These are phyloP conservation scores for Champsocephalus gunnari DNA, from an alignment of 2,797 vertebrate genomes.

Conservation along the genomic window DNA sequence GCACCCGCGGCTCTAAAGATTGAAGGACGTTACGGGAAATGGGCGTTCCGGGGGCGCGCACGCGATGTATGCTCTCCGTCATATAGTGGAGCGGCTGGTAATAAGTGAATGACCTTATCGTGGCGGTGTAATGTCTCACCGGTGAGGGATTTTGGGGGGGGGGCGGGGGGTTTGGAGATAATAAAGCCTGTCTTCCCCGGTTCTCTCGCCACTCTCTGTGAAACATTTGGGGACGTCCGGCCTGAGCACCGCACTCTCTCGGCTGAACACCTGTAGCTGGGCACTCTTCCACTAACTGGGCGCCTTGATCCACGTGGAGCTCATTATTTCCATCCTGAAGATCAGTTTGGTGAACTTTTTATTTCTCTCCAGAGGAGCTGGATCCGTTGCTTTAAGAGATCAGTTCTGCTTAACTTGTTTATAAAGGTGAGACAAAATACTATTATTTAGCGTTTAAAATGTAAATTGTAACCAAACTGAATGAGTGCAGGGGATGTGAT, in stretches of 20 bases:
- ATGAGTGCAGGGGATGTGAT: not conserved
- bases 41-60: constrained; percentile 61
- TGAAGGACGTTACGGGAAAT: constrained; percentile 52
- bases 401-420: constrained; percentile 75
- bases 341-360: constrained; percentile 87
- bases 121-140: constrained; percentile 87
- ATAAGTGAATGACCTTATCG: constrained; percentile 90
- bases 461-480: not conserved
- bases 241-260: constrained; percentile 65
- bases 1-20: not conserved
- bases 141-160: constrained; percentile 81
- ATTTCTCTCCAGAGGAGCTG: constrained; percentile 83
- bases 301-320: constrained; percentile 85
- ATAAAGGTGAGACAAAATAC: constrained; percentile 83
- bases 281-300: constrained; percentile 64
- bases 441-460: too few species aligned
- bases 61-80: constrained; percentile 41
- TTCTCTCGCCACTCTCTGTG: constrained; percentile 81
- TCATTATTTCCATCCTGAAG: constrained; percentile 85
- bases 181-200: constrained; percentile 84
- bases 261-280: constrained; percentile 92
- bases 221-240: constrained; percentile 84
- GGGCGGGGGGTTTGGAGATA: constrained; percentile 82
- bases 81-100: constrained; percentile 80
- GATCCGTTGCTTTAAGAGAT: constrained; percentile 78